These are phyloP conservation scores for Cloeon dipterum DNA, from an alignment of 2,888 invertebrate species.

Conservation along the genomic window DNA sequence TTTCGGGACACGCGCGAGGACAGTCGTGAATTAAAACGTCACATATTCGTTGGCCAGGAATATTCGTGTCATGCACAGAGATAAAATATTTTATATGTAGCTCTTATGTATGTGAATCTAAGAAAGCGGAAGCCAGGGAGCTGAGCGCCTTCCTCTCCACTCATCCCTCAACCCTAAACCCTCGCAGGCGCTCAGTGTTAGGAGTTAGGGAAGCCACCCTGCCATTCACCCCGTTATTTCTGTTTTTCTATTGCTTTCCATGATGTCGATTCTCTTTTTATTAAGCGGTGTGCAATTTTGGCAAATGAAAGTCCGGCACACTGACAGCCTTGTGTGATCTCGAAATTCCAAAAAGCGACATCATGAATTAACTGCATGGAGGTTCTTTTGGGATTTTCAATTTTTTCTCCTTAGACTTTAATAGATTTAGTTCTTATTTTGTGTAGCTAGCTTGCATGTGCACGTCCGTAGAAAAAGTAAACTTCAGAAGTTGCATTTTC, in stretches of 20 bases:
- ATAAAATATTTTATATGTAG: too few species aligned
- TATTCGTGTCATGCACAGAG: too few species aligned
- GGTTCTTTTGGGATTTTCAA: background rate
- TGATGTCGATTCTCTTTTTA: background rate
- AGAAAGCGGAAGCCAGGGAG: too few species aligned
- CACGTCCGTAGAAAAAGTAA: background rate
- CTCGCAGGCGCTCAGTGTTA: background rate
- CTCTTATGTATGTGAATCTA: too few species aligned
- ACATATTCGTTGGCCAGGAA: too few species aligned
- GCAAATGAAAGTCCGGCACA: too few species aligned
- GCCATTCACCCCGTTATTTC: background rate
- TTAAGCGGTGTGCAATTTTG: background rate
- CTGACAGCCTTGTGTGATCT: too few species aligned
- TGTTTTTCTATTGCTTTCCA: background rate
- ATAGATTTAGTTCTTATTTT: background rate
- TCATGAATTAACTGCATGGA: slow-evolving; percentile 1
- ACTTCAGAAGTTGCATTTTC: background rate
- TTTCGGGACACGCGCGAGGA: too few species aligned
- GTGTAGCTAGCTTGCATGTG: background rate
- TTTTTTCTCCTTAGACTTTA: background rate
- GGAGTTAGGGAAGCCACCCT: background rate
- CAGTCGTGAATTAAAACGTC: too few species aligned
- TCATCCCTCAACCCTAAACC: background rate
- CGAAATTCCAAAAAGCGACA: too few species aligned
- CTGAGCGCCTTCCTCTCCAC: background rate